Conservation (phyloP, 23 tunicate genomes). For the Phallusia fumigata region DNA sequence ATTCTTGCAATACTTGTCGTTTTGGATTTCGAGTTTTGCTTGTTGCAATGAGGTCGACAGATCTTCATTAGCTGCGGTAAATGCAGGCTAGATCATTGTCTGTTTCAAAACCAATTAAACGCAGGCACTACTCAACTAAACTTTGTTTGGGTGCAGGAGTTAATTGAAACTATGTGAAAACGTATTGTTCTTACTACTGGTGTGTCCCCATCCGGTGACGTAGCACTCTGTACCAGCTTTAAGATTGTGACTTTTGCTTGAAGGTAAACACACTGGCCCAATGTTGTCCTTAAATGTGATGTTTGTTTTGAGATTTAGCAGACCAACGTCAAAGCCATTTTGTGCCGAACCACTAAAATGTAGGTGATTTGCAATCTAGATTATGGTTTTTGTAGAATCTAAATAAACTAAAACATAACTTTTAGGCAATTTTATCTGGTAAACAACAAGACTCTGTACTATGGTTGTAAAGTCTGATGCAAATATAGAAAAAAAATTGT, state of each 20-base stretch:
- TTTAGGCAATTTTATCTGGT: too few relatives aligned
- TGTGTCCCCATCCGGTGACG: not conserved
- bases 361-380: too few relatives aligned
- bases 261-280: not conserved
- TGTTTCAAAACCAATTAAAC: not conserved
- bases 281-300: not conserved
- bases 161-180: not conserved
- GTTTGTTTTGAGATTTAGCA: not conserved
- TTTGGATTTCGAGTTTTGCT: not conserved
- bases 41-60: not conserved
- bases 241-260: not conserved
- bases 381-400: too few relatives aligned
- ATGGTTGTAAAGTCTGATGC: too few relatives aligned
- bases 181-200: not conserved
- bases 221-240: not conserved
- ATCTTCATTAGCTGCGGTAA: not conserved
- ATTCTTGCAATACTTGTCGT: not conserved
- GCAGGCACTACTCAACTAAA: not conserved
- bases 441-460: too few relatives aligned
- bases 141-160: not conserved
- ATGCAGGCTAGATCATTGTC: not conserved
- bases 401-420: too few relatives aligned
- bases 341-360: too few relatives aligned
- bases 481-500: too few relatives aligned
- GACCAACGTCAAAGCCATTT: not conserved